phyloP scores from a whole-genome alignment of 2,888 invertebrate species.

The Dysmachus trigonus region DNA sequence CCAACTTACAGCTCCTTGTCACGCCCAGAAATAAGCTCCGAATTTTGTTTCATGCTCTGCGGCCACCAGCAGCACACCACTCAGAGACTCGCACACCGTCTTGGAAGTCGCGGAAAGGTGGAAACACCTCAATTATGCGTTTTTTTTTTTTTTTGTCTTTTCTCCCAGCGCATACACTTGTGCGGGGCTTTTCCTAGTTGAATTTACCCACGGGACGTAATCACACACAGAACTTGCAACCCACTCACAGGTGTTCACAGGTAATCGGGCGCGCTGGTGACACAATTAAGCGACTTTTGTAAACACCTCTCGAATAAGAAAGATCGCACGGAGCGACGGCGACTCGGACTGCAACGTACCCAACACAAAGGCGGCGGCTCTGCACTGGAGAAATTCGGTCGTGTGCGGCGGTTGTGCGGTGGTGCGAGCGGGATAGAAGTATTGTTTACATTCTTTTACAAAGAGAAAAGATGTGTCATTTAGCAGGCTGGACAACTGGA shows the following conservation, averaged over 20 bases:
- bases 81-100: background rate
- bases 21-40: slow-evolving; percentile 53
- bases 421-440: background rate
- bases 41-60: slow-evolving; percentile 47
- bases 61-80: background rate
- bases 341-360: background rate
- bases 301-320: background rate
- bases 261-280: background rate
- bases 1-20: slow-evolving; percentile 52
- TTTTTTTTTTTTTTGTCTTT: background rate
- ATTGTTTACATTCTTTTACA: background rate
- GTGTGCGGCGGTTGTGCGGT: background rate
- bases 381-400: background rate
- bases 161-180: background rate
- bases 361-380: background rate
- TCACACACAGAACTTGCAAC: background rate
- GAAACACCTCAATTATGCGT: background rate
- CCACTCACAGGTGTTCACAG: background rate
- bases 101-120: background rate
- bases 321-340: background rate
- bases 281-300: background rate
- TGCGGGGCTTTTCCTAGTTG: background rate
- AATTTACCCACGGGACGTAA: background rate
- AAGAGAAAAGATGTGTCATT: background rate
- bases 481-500: background rate